Evolutionary conservation across 2,113 vertebrate species (phyloP).

Genomic region (Hiodon tergisus): DNA sequence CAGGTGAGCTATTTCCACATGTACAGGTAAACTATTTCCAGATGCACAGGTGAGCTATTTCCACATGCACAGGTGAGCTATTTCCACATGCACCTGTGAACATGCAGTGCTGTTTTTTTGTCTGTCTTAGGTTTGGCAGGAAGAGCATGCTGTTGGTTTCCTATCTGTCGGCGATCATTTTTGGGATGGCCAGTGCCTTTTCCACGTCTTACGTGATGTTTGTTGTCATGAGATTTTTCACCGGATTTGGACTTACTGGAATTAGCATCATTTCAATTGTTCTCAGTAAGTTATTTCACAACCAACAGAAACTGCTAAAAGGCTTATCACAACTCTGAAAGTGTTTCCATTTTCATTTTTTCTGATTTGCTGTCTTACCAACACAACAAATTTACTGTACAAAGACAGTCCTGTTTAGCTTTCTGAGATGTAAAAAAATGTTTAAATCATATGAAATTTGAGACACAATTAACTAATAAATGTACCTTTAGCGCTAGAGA

Average conservation of each 20-base stretch:
- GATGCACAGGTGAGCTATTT: background rate
- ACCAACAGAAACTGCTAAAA: background rate
- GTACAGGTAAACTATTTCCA: slow-evolving; percentile 27
- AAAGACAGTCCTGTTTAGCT: too few species aligned
- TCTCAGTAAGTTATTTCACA: slow-evolving; percentile 49
- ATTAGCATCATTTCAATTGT: slow-evolving; percentile 57
- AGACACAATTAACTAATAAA: too few species aligned
- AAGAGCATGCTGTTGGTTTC: slow-evolving; percentile 54
- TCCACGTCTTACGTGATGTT: slow-evolving; percentile 60
- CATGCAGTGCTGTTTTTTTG: background rate
- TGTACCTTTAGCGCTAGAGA: too few species aligned
- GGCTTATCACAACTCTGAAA: too few species aligned
- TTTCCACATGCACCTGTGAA: background rate
- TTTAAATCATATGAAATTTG: too few species aligned
- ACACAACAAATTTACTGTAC: too few species aligned
- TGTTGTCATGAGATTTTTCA: slow-evolving; percentile 56
- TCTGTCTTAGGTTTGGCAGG: slow-evolving; percentile 55
- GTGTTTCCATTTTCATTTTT: too few species aligned
- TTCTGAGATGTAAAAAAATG: too few species aligned
- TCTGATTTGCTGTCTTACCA: too few species aligned
- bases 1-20: background rate
- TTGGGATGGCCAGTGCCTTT: slow-evolving; percentile 57
- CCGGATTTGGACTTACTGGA: slow-evolving; percentile 57
- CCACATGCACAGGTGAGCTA: too few species aligned
- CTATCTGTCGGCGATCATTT: slow-evolving; percentile 47